Base-by-base conservation (phyloP, 1,140 invertebrate species). In the Dufourea novaeangliae region DNA sequence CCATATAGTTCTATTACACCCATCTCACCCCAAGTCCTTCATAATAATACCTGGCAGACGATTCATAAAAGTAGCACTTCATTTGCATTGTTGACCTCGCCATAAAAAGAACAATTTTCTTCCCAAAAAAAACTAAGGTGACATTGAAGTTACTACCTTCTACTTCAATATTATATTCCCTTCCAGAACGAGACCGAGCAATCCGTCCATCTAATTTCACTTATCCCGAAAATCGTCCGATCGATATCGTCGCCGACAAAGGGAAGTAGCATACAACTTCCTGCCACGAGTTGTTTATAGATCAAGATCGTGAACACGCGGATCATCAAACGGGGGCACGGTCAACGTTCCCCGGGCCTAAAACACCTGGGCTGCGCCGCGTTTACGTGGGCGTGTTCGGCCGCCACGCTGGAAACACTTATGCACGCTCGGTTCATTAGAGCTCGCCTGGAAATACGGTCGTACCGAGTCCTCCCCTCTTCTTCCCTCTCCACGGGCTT, bases 361-460 rank as follows among this genome's bases (percentile, higher is more conserved):
- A 73, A 82, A 82, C 74, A 73, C 63, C 63, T 80, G 68, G 71
- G 32, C 41, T 41, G 74, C 41, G 32, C 41, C 34, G 74, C 41
- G 64, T 63, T 78, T n/a, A 52, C 56, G 46, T 64, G 68, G 79
- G 73, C 72, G 80, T 66, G 72, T 71, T 56, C 46, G 61, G 20
- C 50, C 54, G 68, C 68, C 46, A 70, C 67, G 54, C 56, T 73
- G 68, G 78, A 80, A 85, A 78, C 78, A 86, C 82, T 87, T 82
- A 80, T 71, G 81, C 73, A 79, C 56, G 64, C 81, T 56, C 50
- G 81, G 78, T 86, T 80, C 86, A 86, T 88, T 87, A 87, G 80
- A 70, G 74, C 69, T 52, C 50, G 17, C 46, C 27, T 62, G 78
- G 80, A 86, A 78, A 76, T 78, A 64, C 86, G 78, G 78, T 69